These are phyloP conservation scores for Mylabris sibirica DNA, from an alignment of 2,888 invertebrate genomes.

Conservation along the genomic window DNA sequence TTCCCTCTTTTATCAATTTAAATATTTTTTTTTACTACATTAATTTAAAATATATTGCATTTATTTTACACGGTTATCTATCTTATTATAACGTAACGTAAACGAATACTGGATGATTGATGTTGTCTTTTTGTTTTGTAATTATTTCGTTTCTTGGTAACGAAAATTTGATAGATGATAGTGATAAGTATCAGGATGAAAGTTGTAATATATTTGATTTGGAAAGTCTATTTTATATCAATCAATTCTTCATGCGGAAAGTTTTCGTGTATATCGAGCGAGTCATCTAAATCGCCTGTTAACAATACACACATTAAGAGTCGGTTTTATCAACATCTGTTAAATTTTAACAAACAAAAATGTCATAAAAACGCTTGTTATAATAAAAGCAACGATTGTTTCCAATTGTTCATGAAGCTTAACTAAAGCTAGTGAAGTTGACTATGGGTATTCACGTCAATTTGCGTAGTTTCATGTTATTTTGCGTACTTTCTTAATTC, in stretches of 20 bases:
- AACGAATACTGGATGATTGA: neutral
- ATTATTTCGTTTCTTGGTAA: neutral
- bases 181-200: neutral
- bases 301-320: too few relatives aligned
- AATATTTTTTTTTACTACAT: neutral
- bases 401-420: too few relatives aligned
- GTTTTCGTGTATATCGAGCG: neutral
- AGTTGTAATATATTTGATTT: conserved; percentile 1
- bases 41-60: neutral
- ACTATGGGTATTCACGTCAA: too few relatives aligned
- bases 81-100: neutral
- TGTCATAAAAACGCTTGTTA: too few relatives aligned
- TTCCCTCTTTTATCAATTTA: neutral
- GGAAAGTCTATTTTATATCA: neutral
- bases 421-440: too few relatives aligned
- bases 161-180: neutral
- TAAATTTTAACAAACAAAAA: too few relatives aligned
- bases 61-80: neutral
- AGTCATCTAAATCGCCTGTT: neutral
- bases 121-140: neutral
- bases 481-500: too few relatives aligned
- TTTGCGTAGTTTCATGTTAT: too few relatives aligned
- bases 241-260: neutral
- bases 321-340: too few relatives aligned
- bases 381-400: too few relatives aligned